Conservation (phyloP, 1,140 invertebrate species). For the Penaeus vannamei region DNA sequence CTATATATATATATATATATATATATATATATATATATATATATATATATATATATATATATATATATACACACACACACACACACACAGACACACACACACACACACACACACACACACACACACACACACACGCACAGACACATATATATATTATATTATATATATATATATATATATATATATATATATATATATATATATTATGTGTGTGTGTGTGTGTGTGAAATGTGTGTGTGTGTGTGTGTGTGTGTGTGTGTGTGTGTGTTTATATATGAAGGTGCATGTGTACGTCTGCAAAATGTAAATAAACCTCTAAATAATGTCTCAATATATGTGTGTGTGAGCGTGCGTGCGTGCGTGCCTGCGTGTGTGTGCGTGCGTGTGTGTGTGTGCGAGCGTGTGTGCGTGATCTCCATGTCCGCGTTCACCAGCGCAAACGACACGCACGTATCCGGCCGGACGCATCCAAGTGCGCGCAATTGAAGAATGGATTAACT, state of each 20-base stretch:
- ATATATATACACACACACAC: neutral
- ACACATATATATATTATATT: neutral
- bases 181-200: constrained; percentile 27
- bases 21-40: constrained; percentile 14
- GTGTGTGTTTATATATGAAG: neutral
- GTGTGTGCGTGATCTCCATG: too few relatives aligned
- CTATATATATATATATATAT: neutral
- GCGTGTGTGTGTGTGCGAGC: too few relatives aligned
- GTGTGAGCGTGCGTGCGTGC: too few relatives aligned
- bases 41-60: constrained; percentile 25
- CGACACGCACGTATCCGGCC: too few relatives aligned
- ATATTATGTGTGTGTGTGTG: neutral
- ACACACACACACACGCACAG: neutral
- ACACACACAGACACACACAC: neutral
- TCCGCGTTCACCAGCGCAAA: too few relatives aligned
- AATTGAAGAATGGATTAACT: too few relatives aligned
- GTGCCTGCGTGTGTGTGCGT: too few relatives aligned
- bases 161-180: neutral
- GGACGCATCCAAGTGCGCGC: too few relatives aligned
- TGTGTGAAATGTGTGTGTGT: neutral
- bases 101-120: neutral
- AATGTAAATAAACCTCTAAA: neutral
- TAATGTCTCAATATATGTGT: too few relatives aligned
- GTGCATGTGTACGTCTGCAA: neutral
- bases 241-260: neutral